A percentile compares a stretch with the other conserved stretches of the same genome.
Conservation (phyloP, 2,888 invertebrate species). For the Sphaerophoria rueppellii region DNA sequence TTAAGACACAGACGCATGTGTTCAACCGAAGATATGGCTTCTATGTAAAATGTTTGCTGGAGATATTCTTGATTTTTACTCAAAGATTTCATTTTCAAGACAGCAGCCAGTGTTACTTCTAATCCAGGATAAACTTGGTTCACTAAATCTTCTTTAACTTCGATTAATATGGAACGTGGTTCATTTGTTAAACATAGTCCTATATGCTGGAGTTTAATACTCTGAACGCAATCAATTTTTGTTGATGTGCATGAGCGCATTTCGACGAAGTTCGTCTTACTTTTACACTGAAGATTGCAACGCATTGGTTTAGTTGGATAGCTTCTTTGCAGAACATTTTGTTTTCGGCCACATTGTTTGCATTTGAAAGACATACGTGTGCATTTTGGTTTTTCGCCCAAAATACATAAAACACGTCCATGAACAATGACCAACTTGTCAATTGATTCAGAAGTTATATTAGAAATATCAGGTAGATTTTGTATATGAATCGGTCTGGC, state of each 20-base stretch:
- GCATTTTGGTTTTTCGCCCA: constrained; percentile 88
- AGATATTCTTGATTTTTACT: constrained; percentile 79
- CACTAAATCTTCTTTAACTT: constrained; percentile 91
- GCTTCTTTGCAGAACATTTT: constrained; percentile 85
- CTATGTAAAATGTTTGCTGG: constrained; percentile 86
- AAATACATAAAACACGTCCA: constrained; percentile 93
- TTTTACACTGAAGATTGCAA: constrained; percentile 81
- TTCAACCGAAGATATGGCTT: constrained; percentile 87
- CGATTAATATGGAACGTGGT: constrained; percentile 91
- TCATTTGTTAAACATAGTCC: constrained; percentile 83
- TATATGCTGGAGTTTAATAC: constrained; percentile 90
- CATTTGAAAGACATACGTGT: constrained; percentile 88
- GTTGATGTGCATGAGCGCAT: constrained; percentile 87
- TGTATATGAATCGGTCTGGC: constrained; percentile 86
- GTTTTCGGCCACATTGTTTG: constrained; percentile 81
- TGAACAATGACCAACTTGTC: constrained; percentile 90
- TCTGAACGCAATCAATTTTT: constrained; percentile 90
- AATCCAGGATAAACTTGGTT: constrained; percentile 94
- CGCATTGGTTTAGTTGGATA: constrained; percentile 83
- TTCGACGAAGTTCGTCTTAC: constrained; percentile 83
- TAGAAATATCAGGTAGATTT: constrained; percentile 84
- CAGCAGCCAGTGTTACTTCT: constrained; percentile 92
- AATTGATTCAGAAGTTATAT: constrained; percentile 81
- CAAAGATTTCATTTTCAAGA: constrained; percentile 87
- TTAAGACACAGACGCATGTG: constrained; percentile 79